These are phyloP conservation scores for human (Homo sapiens) DNA, from an alignment of 2,113 vertebrate species.

Conservation along the genomic window DNA sequence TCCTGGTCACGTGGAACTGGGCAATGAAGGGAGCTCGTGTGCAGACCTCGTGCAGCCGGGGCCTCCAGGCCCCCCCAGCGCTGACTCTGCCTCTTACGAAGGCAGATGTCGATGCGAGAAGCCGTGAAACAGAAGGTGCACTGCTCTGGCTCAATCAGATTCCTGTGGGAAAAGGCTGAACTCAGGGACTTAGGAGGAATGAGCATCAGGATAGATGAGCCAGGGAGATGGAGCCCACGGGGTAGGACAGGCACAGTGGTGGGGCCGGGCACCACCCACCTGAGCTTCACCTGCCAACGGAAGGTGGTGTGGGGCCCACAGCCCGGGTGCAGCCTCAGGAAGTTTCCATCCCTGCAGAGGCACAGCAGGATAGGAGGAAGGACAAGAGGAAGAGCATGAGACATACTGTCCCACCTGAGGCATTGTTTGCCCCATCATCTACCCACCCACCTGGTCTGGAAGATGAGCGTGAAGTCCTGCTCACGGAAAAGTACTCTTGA, in stretches of 20 bases:
- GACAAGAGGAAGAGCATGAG: conserved; percentile 21
- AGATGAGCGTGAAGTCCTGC: conserved; percentile 97
- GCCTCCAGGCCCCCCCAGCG: conserved; percentile 97
- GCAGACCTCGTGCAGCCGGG: conserved; percentile 97
- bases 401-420: neutral
- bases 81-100: conserved; percentile 98
- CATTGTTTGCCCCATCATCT: neutral
- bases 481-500: conserved; percentile 96
- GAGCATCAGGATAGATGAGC: neutral
- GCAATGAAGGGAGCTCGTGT: conserved; percentile 84
- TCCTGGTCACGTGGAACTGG: neutral
- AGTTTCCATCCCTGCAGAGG: conserved; percentile 89
- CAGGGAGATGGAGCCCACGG: neutral
- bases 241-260: neutral
- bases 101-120: conserved; percentile 92
- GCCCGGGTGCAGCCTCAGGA: conserved; percentile 92
- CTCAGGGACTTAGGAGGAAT: conserved; percentile 21
- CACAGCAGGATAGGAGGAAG: neutral
- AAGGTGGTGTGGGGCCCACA: conserved; percentile 94
- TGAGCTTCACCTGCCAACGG: conserved; percentile 99
- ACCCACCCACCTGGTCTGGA: conserved; percentile 92
- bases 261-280: conserved; percentile 82
- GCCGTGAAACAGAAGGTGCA: conserved; percentile 94
- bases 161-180: conserved; percentile 84
- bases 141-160: conserved; percentile 95